Conservation (phyloP, 1,140 invertebrate genomes). For the Acromyrmex echinatior region DNA sequence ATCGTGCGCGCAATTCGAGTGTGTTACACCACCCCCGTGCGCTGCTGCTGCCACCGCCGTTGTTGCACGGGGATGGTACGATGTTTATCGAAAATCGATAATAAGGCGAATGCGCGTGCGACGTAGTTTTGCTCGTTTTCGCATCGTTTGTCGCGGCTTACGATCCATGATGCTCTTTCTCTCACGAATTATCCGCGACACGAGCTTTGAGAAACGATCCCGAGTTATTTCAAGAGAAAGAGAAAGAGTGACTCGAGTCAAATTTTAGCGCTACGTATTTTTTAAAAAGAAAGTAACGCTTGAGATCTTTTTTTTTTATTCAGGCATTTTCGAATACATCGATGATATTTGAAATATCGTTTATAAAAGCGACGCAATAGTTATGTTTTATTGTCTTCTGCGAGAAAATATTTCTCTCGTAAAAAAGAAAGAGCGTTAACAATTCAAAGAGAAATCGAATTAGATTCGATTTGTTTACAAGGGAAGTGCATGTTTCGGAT, state of each 20-base stretch:
- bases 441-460: background rate
- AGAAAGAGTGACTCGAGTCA: constrained; percentile 9
- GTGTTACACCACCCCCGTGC: constrained; percentile 11
- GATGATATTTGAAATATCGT: background rate
- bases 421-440: background rate
- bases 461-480: constrained; percentile 34
- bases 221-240: constrained; percentile 25
- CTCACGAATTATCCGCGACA: constrained; percentile 42
- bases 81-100: constrained; percentile 65
- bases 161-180: constrained; percentile 43
- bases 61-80: constrained; percentile 1
- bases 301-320: background rate
- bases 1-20: constrained; percentile 23
- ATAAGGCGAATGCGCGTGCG: constrained; percentile 49
- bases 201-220: constrained; percentile 30
- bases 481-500: constrained; percentile 21
- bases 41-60: background rate
- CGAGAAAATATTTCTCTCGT: background rate
- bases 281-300: background rate
- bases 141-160: constrained; percentile 49
- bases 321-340: background rate
- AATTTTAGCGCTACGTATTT: constrained; percentile 8
- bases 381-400: background rate
- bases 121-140: constrained; percentile 60
- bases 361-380: background rate